A percentile compares a stretch with the other conserved stretches of the same genome.
phyloP scores from a whole-genome alignment of 2,888 invertebrate genomes.

The Drosophila fungiperda region DNA sequence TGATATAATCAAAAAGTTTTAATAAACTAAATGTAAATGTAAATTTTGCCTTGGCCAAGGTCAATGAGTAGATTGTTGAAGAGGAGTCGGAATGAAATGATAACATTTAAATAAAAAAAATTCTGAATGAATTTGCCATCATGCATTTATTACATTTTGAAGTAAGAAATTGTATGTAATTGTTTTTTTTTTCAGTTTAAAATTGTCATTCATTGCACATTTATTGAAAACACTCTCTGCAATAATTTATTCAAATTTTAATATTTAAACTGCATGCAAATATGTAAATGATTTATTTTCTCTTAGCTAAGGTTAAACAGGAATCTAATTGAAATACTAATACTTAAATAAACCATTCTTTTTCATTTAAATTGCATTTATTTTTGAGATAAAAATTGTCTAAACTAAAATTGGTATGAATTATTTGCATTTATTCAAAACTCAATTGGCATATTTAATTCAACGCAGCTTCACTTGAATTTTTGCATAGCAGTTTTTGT shows the following conservation, averaged over 20 bases:
- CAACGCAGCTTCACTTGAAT: background rate
- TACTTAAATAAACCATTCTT: too few relatives aligned
- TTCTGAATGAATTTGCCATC: background rate
- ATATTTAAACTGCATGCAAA: background rate
- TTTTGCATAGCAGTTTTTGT: background rate
- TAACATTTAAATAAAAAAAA: background rate
- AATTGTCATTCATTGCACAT: background rate
- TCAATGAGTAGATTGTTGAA: background rate
- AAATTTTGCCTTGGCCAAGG: background rate
- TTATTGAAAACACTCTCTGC: background rate
- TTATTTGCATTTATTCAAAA: background rate
- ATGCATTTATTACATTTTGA: background rate
- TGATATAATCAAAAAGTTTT: background rate
- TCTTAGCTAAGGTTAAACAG: background rate
- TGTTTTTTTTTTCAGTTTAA: background rate
- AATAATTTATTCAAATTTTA: background rate
- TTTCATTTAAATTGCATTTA: background rate
- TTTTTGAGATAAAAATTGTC: background rate
- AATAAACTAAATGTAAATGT: background rate
- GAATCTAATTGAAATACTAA: background rate
- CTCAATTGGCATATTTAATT: slow-evolving; percentile 20
- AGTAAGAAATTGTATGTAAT: too few relatives aligned
- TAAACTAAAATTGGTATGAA: background rate
- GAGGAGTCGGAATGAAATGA: background rate
- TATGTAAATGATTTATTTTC: background rate